These are phyloP conservation scores for Ceratosolen solmsi DNA, from an alignment of 1,140 invertebrate species.

Conservation along the genomic window DNA sequence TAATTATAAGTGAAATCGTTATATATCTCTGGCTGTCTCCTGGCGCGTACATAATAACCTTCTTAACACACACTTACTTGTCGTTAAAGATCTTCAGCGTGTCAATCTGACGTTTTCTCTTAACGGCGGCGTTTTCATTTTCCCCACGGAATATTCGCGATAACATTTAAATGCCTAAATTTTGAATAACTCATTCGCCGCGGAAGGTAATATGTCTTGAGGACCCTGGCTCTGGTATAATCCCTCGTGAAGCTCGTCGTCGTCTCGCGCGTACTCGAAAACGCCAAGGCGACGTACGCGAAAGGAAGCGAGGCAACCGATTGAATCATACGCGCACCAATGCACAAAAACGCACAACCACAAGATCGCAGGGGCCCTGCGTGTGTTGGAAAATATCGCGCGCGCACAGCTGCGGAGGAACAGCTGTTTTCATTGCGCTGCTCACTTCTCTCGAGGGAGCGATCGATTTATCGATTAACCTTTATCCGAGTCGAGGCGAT, in stretches of 20 bases:
- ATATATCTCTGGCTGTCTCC: not conserved
- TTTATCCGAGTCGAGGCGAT: not conserved
- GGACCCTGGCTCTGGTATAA: not conserved
- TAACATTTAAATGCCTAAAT: conserved; percentile 72
- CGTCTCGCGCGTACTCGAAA: not conserved
- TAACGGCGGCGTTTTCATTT: conserved; percentile 72
- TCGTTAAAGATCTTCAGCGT: conserved; percentile 82
- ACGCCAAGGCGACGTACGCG: not conserved
- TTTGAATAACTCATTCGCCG: conserved; percentile 70
- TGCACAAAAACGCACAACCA: not conserved
- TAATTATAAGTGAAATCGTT: no score
- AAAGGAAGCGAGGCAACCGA: conserved; percentile 26
- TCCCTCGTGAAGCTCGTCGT: not conserved
- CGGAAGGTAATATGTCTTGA: not conserved
- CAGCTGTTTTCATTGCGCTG: conserved; percentile 43
- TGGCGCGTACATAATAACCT: conserved; percentile 2
- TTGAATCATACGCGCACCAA: conserved; percentile 26
- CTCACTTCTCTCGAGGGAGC: not conserved
- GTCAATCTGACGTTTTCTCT: conserved; percentile 80
- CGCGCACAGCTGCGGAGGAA: not conserved
- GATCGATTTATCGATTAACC: not conserved
- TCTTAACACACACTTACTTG: conserved; percentile 66
- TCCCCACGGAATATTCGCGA: conserved; percentile 74
- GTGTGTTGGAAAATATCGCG: not conserved
- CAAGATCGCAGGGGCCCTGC: not conserved